phyloP scores from a whole-genome alignment of 2,113 vertebrate genomes.

The Pluvialis apricaria region DNA sequence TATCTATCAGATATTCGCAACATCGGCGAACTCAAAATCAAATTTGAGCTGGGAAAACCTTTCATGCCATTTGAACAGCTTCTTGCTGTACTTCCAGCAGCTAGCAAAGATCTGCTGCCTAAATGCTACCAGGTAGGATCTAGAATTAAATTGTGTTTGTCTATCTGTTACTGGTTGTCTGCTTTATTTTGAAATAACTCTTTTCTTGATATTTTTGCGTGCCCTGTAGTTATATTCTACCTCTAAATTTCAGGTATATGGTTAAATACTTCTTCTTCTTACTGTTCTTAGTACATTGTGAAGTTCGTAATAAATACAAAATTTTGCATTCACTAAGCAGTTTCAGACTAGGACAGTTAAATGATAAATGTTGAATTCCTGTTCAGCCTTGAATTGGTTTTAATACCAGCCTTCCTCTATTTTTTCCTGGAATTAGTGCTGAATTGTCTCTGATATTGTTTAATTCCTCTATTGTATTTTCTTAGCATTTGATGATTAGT shows the following conservation, averaged over 20 bases:
- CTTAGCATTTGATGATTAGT: conserved; percentile 90
- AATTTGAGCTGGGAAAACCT: conserved; percentile 89
- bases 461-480: conserved; percentile 25
- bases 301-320: neutral
- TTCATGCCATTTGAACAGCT: conserved; percentile 98
- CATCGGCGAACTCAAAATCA: conserved; percentile 79
- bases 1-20: conserved; percentile 94
- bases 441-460: neutral
- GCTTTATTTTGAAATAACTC: neutral
- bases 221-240: neutral
- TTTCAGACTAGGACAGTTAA: neutral
- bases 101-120: conserved; percentile 92
- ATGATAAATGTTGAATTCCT: neutral
- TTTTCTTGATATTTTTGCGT: neutral
- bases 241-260: neutral
- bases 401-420: neutral
- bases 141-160: neutral
- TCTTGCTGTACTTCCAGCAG: conserved; percentile 91
- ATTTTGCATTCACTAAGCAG: neutral
- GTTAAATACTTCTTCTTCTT: neutral
- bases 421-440: neutral
- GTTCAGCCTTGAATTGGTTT: neutral
- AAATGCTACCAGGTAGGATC: conserved; percentile 85
- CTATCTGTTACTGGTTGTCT: neutral
- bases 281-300: neutral